Evolutionary conservation across 1,140 invertebrate genomes (phyloP), one percentile per base, ranked within the genome.

Genomic region (Drosophila watanabei): DNA sequence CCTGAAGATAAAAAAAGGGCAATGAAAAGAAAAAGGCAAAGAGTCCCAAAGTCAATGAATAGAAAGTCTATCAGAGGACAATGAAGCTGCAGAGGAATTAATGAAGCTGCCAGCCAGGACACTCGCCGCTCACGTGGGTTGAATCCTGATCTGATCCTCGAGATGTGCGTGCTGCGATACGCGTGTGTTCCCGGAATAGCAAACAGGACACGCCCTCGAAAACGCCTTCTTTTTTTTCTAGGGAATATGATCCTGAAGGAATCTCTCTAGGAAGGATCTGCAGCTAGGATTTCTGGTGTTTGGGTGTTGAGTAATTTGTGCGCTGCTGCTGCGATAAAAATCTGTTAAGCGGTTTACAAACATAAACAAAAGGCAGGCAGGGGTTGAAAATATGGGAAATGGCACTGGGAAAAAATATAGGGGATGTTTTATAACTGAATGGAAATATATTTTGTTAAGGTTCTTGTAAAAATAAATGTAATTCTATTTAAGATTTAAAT

Each of bases 291-390:
- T 57, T n/a, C 5, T n/a, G 20, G 35, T 39, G 35, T 39, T 39
- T 81, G 58, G 78, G 81, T 89, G 85, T 89, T 89, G 85, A 89
- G 79, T 89, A 89, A 89, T 89, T 89, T 89, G 86, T 89, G 85
- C 49, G 85, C 79, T 68, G 68, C 80, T 58, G 54, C 85, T 43
- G 52, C 51, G 77, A 80, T 80, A 79, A 65, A 86, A 89, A 89
- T 89, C 85, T 90, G 85, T 90, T 89, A 85, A 82, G 82, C 85
- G 85, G 86, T 89, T 89, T 79, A 56, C 76, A 85, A 88, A 88
- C 80, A 81, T 69, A 84, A 89, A 88, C 80, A 89, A 54, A 54
- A 52, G 39, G 14, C 7, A 10, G 13, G 33, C 68, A 54, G 28
- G 43, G 72, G 48, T 68, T 54, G 39, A 49, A 33, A 18, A 13